Evolutionary conservation across 2,113 vertebrate species (phyloP).

Genomic region (Peromyscus maniculatus): DNA sequence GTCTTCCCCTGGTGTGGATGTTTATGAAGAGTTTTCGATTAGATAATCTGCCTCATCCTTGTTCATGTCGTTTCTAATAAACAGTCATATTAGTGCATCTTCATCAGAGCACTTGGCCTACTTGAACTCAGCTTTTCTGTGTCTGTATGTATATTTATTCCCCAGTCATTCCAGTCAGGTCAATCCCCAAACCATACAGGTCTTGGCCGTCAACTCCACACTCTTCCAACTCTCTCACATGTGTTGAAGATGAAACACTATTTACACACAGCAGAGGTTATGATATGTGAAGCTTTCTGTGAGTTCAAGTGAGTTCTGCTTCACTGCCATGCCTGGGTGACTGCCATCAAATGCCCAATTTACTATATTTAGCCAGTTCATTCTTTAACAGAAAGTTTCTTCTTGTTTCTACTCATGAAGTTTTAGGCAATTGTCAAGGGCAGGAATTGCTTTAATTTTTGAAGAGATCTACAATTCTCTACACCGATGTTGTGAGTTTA

Average conservation of each 20-base stretch:
- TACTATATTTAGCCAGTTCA: not conserved
- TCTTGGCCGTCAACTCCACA: not conserved
- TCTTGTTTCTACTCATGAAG: not conserved
- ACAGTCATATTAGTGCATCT: not conserved
- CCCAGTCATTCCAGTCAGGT: not conserved
- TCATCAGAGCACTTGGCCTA: not conserved
- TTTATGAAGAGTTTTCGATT: not conserved
- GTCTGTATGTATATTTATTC: not conserved
- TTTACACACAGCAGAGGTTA: not conserved
- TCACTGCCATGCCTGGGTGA: not conserved
- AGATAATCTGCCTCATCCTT: not conserved
- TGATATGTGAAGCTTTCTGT: not conserved
- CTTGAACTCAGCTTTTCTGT: not conserved
- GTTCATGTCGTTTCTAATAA: not conserved
- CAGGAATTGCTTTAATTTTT: constrained; percentile 15
- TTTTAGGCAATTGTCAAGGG: not conserved
- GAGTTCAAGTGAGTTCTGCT: not conserved
- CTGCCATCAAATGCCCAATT: not conserved
- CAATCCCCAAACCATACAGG: not conserved
- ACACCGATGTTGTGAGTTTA: not conserved
- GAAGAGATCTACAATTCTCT: constrained; percentile 8
- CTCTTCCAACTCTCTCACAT: not conserved
- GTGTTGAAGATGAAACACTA: not conserved
- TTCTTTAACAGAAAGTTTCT: not conserved
- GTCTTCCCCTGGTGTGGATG: too few relatives aligned